These are phyloP conservation scores for Alectura lathami DNA, from an alignment of 2,113 vertebrate species.

Conservation along the genomic window DNA sequence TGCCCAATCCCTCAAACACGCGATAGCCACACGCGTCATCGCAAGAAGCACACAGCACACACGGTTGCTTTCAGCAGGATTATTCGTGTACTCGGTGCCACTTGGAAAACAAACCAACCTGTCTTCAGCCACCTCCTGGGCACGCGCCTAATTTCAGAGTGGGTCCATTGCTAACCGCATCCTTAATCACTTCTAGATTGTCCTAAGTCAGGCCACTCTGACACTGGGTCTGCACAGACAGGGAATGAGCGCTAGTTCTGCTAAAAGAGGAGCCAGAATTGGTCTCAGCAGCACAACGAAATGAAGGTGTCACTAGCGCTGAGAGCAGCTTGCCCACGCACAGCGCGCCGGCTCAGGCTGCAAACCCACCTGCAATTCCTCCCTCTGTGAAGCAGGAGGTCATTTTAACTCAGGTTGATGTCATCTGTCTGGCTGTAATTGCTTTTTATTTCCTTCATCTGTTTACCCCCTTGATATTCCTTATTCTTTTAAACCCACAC, in stretches of 20 bases:
- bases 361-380: neutral
- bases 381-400: neutral
- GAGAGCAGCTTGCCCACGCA: neutral
- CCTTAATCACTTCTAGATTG: neutral
- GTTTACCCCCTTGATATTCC: neutral
- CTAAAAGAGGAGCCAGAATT: neutral
- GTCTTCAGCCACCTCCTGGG: neutral
- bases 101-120: neutral
- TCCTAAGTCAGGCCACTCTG: neutral
- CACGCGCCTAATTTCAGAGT: neutral
- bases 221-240: neutral
- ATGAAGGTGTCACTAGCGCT: neutral
- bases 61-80: neutral
- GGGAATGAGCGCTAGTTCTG: neutral
- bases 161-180: neutral
- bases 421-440: neutral
- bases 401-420: neutral
- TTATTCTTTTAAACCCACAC: constrained; percentile 14
- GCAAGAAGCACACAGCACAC: neutral
- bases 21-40: neutral
- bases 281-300: neutral
- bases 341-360: neutral
- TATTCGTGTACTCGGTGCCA: neutral
- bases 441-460: neutral
- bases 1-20: neutral